Evolutionary conservation across 2,888 invertebrate species (phyloP), one percentile per base, ranked within the genome.

Genomic region (Aradus depressus): DNA sequence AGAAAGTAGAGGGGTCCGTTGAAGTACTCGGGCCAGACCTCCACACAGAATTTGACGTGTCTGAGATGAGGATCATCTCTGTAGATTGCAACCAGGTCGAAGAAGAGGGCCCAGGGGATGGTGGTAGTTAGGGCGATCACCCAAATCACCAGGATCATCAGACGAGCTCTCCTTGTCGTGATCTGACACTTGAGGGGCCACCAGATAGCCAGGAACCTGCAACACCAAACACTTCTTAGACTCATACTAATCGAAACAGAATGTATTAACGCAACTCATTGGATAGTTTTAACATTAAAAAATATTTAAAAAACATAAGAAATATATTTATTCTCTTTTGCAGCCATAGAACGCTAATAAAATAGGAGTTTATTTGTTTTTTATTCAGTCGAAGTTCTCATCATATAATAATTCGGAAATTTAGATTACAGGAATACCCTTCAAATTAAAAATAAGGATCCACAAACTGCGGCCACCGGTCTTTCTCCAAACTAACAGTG

Each of bases 141-240:
- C 93, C 93, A 93, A 64, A 92, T 92, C 64, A 88, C 74, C 54
- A 87, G 72, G 62, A 93, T 91, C 77, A 91, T 85, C 66, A 87
- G 73, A 48, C 89, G 77, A 8, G 92, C 90, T 16, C 89, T 80
- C 50, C 84, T 76, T 64, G 88, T 88, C 41, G 91, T 89, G 69
- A 93, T 88, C 68, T 91, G 90, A 64, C 84, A 82, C 64, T 87
- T 88, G 62, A 93, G 69, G 2, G 91, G 90, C 82, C 89, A 91
- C 85, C 93, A 92, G 63, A 93, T 95, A 39, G 93, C 93, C 60
- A 93, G 75, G 67, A 92, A 93, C 73, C 93, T 93, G 81, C 16
- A 81, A 77, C 73, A 70, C n/a, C n/a, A n/a, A n/a, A n/a, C n/a
- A n/a, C n/a, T n/a, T n/a, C n/a, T n/a, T n/a, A n/a, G n/a, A n/a